These are phyloP conservation scores for Volucella zonaria DNA, from an alignment of 2,888 invertebrate species.

Conservation along the genomic window DNA sequence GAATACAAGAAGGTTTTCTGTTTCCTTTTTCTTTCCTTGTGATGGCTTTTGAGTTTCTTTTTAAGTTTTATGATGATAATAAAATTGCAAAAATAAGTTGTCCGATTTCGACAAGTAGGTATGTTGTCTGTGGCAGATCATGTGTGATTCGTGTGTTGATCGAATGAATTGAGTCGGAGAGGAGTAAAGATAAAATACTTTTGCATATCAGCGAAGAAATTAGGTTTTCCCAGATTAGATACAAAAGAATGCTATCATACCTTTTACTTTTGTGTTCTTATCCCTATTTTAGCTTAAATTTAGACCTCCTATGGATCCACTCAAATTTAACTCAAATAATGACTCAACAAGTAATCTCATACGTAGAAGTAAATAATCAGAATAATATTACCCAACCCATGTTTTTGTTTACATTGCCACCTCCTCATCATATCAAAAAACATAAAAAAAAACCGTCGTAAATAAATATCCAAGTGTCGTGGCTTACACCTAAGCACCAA, in stretches of 20 bases:
- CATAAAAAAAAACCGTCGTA: neutral
- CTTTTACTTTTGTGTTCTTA: too few relatives aligned
- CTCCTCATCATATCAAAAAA: neutral
- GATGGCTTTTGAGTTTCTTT: conserved; percentile 13
- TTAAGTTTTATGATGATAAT: conserved; percentile 26
- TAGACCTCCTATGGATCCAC: neutral
- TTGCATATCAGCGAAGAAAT: neutral
- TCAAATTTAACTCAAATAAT: conserved; percentile 9
- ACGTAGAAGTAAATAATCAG: neutral
- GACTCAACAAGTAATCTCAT: conserved; percentile 12
- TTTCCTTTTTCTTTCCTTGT: conserved; percentile 15
- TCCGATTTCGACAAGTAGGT: conserved; percentile 1
- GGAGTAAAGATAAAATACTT: neutral
- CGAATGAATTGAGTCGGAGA: neutral
- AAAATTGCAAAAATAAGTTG: conserved; percentile 24
- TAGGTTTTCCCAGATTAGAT: neutral
- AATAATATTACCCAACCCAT: too few relatives aligned
- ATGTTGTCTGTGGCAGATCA: neutral
- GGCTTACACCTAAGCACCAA: conserved; percentile 9
- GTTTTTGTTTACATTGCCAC: neutral
- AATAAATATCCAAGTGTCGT: neutral
- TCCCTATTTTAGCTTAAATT: too few relatives aligned
- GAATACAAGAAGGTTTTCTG: conserved; percentile 25
- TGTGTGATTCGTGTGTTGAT: neutral
- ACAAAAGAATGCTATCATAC: too few relatives aligned